Evolutionary conservation across 1,140 invertebrate species (phyloP), one percentile per base, ranked within the genome.

Genomic region (Gonioctena quinquepunctata): DNA sequence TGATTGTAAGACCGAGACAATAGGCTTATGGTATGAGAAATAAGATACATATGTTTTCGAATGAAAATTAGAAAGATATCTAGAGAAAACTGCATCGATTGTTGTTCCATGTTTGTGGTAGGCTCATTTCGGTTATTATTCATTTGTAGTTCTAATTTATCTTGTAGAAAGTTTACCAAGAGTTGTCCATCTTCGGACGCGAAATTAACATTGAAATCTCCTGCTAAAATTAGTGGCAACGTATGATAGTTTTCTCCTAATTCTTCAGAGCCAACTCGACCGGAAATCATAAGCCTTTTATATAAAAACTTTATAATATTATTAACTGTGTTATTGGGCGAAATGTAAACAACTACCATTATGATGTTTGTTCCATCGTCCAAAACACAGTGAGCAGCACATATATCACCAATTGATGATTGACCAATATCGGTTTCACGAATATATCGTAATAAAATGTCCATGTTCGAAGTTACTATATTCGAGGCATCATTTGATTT

Each of bases 81-180:
- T 60, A 33, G 61, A 19, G 18, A 63, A 33, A 63, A 42, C 28
- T 63, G 22, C 23, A 60, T 60, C n/a, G 57, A 60, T 60, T 60
- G 23, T 63, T 48, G 25, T 63, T 26, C 28, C 25, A 25, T 63
- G 28, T 42, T 16, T 63, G 11, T 63, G n/a, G 61, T 63, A 63
- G 28, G 6, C 21, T 63, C 22, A 60, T 7, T 60, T 60, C 26
- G 57, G 57, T 60, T 48, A 18, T 28, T 63, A 63, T 63, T 42
- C 28, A 63, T 59, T 59, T 59, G 56, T 63, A 63, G 61, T 33
- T 63, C 16, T 48, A 63, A 63, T 13, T 63, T 63, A 63, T 63
- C 61, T 63, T 63, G 22, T 63, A 63, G 26, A 21, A 63, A 33
- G 61, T 63, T 63, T 21, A 42, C 61, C 28, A 16, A 63, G 11